phyloP scores from a whole-genome alignment of 2,888 invertebrate species.

The Acanthopleura granulata region DNA sequence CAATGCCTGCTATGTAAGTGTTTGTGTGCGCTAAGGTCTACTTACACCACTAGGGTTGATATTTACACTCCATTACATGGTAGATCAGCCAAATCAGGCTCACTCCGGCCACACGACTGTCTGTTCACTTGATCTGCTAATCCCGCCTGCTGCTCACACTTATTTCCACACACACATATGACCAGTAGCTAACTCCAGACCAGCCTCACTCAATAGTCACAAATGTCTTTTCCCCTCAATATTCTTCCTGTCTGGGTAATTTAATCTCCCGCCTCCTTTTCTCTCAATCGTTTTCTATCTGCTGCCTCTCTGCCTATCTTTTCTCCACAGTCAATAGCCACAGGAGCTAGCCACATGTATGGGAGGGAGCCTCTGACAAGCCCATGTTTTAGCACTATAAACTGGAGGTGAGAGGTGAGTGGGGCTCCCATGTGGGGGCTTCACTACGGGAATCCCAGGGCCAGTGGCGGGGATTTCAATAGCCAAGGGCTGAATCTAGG shows the following conservation, averaged over 20 bases:
- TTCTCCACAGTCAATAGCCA: slow-evolving; percentile 16
- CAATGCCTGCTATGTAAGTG: slow-evolving; percentile 12
- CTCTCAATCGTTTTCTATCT: slow-evolving; percentile 2
- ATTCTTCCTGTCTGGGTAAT: slow-evolving; percentile 18
- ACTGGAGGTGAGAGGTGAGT: not conserved
- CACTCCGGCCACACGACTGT: slow-evolving; percentile 11
- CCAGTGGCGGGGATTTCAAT: too few relatives aligned
- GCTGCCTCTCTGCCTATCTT: not conserved
- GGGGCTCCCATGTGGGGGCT: slow-evolving; percentile 1
- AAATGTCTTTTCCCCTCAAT: slow-evolving; percentile 19
- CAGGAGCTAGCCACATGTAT: slow-evolving; percentile 9
- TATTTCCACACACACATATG: not conserved
- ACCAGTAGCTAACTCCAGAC: slow-evolving; percentile 4
- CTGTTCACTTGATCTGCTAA: slow-evolving; percentile 15
- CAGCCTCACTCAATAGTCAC: slow-evolving; percentile 13
- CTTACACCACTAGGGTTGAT: slow-evolving; percentile 9
- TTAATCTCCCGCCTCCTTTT: slow-evolving; percentile 18
- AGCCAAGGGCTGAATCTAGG: not conserved
- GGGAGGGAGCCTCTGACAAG: slow-evolving; percentile 13
- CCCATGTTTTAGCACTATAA: not conserved
- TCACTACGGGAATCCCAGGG: not conserved
- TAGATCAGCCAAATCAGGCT: slow-evolving; percentile 16
- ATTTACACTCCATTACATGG: slow-evolving; percentile 17
- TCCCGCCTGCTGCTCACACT: not conserved
- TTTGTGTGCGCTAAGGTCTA: slow-evolving; percentile 8